Base-by-base conservation (phyloP, 2,888 invertebrate species). In the Himalopsyche tibetana region DNA sequence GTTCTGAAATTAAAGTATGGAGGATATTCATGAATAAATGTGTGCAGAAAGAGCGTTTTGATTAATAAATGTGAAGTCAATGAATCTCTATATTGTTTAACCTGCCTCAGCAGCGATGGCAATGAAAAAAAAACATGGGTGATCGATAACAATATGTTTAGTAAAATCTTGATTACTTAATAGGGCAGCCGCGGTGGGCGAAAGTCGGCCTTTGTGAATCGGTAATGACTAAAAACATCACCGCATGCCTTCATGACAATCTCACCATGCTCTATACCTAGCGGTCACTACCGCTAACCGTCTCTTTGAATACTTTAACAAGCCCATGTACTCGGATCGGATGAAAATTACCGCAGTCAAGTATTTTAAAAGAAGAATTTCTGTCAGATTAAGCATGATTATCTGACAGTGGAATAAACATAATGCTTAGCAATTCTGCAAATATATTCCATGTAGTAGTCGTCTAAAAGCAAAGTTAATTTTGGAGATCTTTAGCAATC, bases 121-220 rank as follows among this genome's bases (percentile, higher is more conserved):
- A 56, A 82, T 55, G 56, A 56, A 82, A 82, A 45, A 42, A 36
- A 51, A 81, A 55, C 55, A 36, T 28, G 36, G 40, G 82, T 36
- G 56, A 82, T 56, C 82, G 11, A 56, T 56, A 82, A 56, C 55
- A 55, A 40, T 40, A 55, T 82, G 74, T 36, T 74, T 36, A 74
- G 28, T 36, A 36, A 74, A 74, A 74, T 74, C 74, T 36, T 36
- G 74, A 74, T 69, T 28, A 28, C 19, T 69, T 28, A 69, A 28
- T 38, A 36, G 74, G 74, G 74, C 63, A 81, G 51, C 69, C 82
- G 63, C 55, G 69, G 63, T 42, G 51, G 84, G 51, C 74, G 84
- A 45, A 82, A 82, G 82, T 84, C 88, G 83, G 87, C 86, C 88
- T 86, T 85, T 87, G 87, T 85, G 88, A 87, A 87, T 88, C 86